Evolutionary conservation across 1,140 invertebrate species (phyloP).

Genomic region (Aphis gossypii): DNA sequence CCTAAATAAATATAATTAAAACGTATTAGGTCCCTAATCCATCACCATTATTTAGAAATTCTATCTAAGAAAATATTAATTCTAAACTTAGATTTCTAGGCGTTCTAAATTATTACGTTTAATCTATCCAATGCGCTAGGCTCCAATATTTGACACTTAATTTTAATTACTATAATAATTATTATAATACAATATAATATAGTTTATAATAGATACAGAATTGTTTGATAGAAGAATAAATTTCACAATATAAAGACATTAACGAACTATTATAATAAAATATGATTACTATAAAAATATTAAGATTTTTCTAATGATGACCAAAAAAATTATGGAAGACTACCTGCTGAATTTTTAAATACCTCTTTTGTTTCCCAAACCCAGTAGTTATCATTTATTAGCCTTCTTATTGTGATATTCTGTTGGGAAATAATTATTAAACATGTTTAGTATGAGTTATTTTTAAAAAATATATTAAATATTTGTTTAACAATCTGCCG

Average conservation of each 20-base stretch:
- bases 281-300: conserved; percentile 17
- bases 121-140: neutral
- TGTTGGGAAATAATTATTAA: conserved; percentile 66
- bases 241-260: neutral
- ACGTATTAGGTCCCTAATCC: neutral
- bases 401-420: conserved; percentile 92
- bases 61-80: conserved; percentile 31
- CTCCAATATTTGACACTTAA: neutral
- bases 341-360: conserved; percentile 61
- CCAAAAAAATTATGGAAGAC: conserved; percentile 40
- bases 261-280: conserved; percentile 28
- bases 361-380: conserved; percentile 90
- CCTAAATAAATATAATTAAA: conserved; percentile 38
- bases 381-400: conserved; percentile 92
- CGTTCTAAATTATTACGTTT: conserved; percentile 40
- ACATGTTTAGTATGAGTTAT: conserved; percentile 43
- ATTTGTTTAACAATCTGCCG: neutral
- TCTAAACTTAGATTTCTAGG: neutral
- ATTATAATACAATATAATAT: neutral
- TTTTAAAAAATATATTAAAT: neutral
- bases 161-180: neutral
- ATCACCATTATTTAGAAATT: neutral
- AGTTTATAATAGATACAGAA: conserved; percentile 20
- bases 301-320: conserved; percentile 43
- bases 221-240: neutral